Evolutionary conservation across 2,797 vertebrate species (phyloP).

Genomic region (Triplophysa bombifrons): DNA sequence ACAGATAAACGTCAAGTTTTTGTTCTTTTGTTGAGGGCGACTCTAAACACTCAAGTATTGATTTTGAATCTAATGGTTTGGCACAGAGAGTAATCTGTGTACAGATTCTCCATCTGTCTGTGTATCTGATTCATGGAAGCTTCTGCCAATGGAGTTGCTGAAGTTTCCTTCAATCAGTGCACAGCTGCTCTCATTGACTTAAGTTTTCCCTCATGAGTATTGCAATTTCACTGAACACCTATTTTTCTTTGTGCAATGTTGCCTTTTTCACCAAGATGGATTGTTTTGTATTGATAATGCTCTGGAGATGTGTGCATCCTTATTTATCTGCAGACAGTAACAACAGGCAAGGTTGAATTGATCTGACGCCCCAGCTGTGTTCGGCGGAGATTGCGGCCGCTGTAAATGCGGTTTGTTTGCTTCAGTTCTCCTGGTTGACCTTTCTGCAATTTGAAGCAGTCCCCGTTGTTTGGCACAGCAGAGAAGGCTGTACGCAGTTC

Average conservation of each 20-base stretch:
- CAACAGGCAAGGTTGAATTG: conserved; percentile 5
- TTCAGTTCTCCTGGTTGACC: conserved; percentile 35
- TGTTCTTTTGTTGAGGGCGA: neutral
- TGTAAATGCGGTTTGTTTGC: conserved; percentile 19
- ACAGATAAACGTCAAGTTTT: conserved; percentile 15
- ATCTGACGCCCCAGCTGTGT: conserved; percentile 28
- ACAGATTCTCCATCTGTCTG: neutral
- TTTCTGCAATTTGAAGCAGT: conserved; percentile 38
- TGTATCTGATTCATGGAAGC: neutral
- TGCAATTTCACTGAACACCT: neutral
- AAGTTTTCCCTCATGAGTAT: neutral
- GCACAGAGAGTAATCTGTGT: neutral
- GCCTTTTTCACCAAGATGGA: neutral
- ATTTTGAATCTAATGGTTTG: neutral
- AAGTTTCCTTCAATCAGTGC: neutral
- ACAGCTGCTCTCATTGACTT: conserved; percentile 1
- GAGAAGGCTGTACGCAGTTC: conserved; percentile 27
- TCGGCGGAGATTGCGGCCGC: neutral
- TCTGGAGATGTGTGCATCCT: neutral
- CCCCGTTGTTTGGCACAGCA: conserved; percentile 20
- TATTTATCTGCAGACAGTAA: conserved; percentile 11
- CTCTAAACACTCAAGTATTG: conserved; percentile 2
- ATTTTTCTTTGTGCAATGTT: neutral
- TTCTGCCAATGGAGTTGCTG: neutral
- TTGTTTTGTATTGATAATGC: conserved; percentile 3